Percentiles rank a stretch among this genome's conserved stretches.
Evolutionary conservation across 2,888 invertebrate genomes (phyloP).

Genomic region (Crocallis elinguaria): DNA sequence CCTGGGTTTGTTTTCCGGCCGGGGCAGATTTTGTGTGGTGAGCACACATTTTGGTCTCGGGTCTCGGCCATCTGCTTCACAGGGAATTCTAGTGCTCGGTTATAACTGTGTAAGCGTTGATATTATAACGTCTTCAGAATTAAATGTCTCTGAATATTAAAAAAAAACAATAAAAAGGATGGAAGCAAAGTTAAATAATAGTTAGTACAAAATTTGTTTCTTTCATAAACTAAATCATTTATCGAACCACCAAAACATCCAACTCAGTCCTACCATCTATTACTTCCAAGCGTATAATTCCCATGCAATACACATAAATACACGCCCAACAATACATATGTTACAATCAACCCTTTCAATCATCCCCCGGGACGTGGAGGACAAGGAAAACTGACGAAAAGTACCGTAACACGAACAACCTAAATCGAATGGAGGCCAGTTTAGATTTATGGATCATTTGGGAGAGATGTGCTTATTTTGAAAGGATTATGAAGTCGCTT

Average conservation of each 20-base stretch:
- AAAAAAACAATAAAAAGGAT: no score
- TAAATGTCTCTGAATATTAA: no score
- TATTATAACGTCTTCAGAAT: no score
- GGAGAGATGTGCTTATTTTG: conserved; percentile 29
- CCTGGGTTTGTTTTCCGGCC: no score
- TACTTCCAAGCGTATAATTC: not conserved
- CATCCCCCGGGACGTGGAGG: conserved; percentile 35
- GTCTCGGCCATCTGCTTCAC: no score
- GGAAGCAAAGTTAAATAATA: no score
- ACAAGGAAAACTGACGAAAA: conserved; percentile 38
- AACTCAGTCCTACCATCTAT: not conserved
- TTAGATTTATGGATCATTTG: conserved; percentile 38
- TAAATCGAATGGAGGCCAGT: conserved; percentile 33
- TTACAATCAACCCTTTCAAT: conserved; percentile 42
- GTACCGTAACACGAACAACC: conserved; percentile 26
- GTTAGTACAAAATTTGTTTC: no score
- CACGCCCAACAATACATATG: conserved; percentile 34
- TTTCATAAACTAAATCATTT: no score
- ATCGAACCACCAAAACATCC: not conserved
- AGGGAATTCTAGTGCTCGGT: no score
- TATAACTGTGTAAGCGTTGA: no score
- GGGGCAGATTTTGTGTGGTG: no score
- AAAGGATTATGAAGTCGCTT: conserved; percentile 17
- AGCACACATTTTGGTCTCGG: no score
- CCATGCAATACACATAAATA: conserved; percentile 1